Evolutionary conservation across 2,888 invertebrate species (phyloP), one percentile per base, ranked within the genome.

Genomic region (Adela reaumurella): DNA sequence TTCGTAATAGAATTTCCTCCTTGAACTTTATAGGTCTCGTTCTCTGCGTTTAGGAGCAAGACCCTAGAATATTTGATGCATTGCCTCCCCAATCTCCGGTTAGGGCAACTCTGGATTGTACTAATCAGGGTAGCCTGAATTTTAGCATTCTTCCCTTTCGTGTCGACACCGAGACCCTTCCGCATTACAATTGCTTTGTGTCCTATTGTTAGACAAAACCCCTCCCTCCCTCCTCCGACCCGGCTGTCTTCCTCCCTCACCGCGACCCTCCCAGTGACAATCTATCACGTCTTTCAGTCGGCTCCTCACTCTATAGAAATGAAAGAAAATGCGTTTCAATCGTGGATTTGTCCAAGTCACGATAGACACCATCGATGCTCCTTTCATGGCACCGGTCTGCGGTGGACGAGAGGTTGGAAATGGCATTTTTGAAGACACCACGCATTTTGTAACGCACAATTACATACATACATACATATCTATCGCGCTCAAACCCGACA

Each of bases 1-100:
- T 77, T 78, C 77, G 72, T 77, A 78, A 78, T 77, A 74, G 74
- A 77, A 77, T 77, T 76, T 76, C 76, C 72, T 70, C 63, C 65
- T 67, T 73, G 71, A 74, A 77, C 68, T 77, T 78, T 77, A 78
- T 76, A 74, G 74, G 74, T 76, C 76, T 74, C 74, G 73, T 76
- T 77, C 76, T 77, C 76, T 72, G 74, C 74, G 74, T 74, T 77
- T 76, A 76, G 74, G 66, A 68, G 72, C 74, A 72, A 74, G 74
- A 72, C 76, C 73, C 70, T 70, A 71, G 71, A 70, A 70, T 73
- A 69, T 70, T 77, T 74, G 73, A 74, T 72, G 73, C 68, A 72
- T 63, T 65, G 47, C 28, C 43, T 63, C 57, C 62, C 19, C 70
- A 71, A 77, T 77, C 70, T 76, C 74, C 74, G 74, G 70, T 54